Percentiles rank a stretch among this genome's conserved stretches.
These are phyloP conservation scores for Psephotus haematonotus DNA, from an alignment of 2,113 vertebrate genomes.

Conservation along the genomic window DNA sequence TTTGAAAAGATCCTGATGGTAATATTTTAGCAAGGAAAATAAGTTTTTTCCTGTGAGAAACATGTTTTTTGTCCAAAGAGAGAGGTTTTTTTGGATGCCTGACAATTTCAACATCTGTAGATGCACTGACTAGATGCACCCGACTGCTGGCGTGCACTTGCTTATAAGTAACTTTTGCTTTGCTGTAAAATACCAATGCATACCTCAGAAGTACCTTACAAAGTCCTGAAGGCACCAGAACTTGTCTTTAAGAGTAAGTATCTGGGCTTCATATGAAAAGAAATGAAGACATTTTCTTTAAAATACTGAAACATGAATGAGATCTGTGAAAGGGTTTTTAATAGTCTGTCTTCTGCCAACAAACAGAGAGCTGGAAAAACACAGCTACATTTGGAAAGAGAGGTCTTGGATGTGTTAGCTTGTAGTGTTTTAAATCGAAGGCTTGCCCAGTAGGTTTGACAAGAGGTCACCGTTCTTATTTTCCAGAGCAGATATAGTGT, in stretches of 20 bases:
- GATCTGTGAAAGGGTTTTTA: not conserved
- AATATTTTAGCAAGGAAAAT: not conserved
- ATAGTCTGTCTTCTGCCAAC: not conserved
- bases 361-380: slow-evolving; percentile 10
- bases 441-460: not conserved
- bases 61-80: not conserved
- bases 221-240: not conserved
- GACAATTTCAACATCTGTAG: slow-evolving; percentile 40
- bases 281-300: not conserved
- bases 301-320: not conserved
- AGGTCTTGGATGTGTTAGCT: not conserved
- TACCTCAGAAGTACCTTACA: not conserved
- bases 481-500: not conserved
- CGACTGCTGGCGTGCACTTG: not conserved
- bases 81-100: not conserved
- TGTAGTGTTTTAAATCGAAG: not conserved
- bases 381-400: not conserved
- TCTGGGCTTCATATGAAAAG: not conserved
- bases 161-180: not conserved
- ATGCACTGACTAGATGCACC: not conserved
- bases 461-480: not conserved
- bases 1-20: slow-evolving; percentile 15
- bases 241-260: not conserved
- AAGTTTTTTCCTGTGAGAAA: not conserved
- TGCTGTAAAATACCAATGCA: not conserved